A percentile compares a stretch with the other conserved stretches of the same genome.
Evolutionary conservation across 2,113 vertebrate genomes (phyloP).

Genomic region (Dolichotis patagonum): DNA sequence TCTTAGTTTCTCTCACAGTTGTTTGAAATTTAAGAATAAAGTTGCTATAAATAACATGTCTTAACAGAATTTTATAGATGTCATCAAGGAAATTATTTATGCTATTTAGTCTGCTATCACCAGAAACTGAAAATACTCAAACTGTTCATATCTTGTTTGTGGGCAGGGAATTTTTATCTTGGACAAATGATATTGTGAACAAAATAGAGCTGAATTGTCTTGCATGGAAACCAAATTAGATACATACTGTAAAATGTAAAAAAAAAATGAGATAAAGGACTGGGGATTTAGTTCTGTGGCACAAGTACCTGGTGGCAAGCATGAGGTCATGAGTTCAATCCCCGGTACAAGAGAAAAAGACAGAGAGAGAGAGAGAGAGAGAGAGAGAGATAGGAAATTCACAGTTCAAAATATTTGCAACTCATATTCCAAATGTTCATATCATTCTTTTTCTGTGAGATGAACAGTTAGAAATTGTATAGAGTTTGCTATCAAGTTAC

Average conservation of each 20-base stretch:
- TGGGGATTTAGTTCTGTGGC: no score
- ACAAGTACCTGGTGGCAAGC: no score
- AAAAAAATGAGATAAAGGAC: neutral
- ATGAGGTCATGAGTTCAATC: no score
- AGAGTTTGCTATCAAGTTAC: neutral
- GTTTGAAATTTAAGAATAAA: neutral
- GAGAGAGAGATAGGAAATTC: neutral
- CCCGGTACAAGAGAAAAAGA: no score
- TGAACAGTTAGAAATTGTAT: neutral
- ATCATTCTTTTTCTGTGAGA: neutral
- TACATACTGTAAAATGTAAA: neutral
- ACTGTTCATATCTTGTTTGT: neutral
- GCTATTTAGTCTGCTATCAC: neutral
- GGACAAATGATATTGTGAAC: neutral
- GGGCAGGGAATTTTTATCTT: neutral
- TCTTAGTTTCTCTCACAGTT: neutral
- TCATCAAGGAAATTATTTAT: neutral
- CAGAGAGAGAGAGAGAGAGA: no score
- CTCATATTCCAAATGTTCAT: neutral
- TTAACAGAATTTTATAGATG: neutral
- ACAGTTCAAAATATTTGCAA: neutral
- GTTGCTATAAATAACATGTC: neutral
- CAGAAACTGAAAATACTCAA: neutral
- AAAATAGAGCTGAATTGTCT: neutral
- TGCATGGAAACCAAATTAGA: neutral